Base-by-base conservation (phyloP, 2,888 invertebrate species). In the Noctua janthina region DNA sequence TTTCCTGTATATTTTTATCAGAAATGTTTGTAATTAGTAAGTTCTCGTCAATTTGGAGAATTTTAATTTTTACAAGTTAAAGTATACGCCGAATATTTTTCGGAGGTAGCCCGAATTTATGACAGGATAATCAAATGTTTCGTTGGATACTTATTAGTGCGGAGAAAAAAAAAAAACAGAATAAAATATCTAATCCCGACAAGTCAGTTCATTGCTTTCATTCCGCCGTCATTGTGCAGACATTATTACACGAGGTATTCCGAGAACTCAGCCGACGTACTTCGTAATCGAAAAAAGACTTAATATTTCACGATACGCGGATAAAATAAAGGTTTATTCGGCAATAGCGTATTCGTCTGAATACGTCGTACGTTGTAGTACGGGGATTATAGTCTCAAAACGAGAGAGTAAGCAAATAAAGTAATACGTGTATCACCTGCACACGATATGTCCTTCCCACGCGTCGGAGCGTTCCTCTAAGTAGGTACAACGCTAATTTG, bases 271-370 rank as follows among this genome's bases (percentile, higher is more conserved):
- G 80, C 69, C 85, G 29, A 79, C 84, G 82, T 90, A 90, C 87
- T 89, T 83, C 88, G 89, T 91, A 91, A 92, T 92, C 90, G 92
- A 92, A 92, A 92, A 91, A 91, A 90, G 90, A 90, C 91, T 93
- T 93, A 93, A 92, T 92, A 93, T 91, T 90, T 90, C 90, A 83
- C 90, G 89, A 91, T 93, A 90, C 91, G 87, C 88, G 92, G 92
- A 94, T 94, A 92, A 94, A 94, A 94, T 93, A 95, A 94, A 93
- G 92, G 93, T 93, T 95, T 94, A 95, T 94, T 94, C 93, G 85
- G 78, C 88, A 79, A 91, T 91, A 92, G 89, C 91, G 91, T 91
- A 85, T 91, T 89, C 91, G 90, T 90, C 89, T 91, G 89, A 91
- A 88, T 89, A 91, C 89, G 92, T 88, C 91, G 91, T 90, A 94